Evolutionary conservation across 1,140 invertebrate genomes (phyloP).

Genomic region (Adelges cooleyi): DNA sequence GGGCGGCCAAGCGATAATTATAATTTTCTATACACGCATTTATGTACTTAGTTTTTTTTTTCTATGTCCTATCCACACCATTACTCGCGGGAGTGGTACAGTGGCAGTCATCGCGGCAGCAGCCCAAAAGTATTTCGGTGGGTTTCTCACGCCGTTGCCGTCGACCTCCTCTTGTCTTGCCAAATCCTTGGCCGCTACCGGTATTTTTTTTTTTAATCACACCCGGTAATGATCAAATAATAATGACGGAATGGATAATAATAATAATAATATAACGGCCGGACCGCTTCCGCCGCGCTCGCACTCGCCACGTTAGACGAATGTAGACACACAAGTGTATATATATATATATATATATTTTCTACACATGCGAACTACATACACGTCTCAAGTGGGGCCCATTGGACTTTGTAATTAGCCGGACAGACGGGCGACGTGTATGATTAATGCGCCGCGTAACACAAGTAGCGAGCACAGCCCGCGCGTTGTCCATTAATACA

Average conservation of each 20-base stretch:
- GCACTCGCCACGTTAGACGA: not conserved
- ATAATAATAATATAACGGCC: constrained; percentile 1
- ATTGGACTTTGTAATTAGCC: not conserved
- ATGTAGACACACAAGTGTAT: not conserved
- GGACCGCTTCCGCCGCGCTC: not conserved
- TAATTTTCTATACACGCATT: not conserved
- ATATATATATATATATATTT: not conserved
- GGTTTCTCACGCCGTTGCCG: constrained; percentile 15
- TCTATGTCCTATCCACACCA: not conserved
- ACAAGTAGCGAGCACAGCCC: constrained; percentile 4
- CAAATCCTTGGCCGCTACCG: not conserved
- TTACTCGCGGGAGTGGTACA: not conserved
- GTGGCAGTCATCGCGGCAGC: not conserved
- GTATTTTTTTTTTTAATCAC: constrained; percentile 11
- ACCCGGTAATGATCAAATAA: constrained; percentile 19
- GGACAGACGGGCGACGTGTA: constrained; percentile 13
- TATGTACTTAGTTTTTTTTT: not conserved
- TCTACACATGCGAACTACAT: not conserved
- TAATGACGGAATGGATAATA: constrained; percentile 21
- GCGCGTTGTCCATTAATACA: constrained; percentile 14
- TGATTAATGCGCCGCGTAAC: constrained; percentile 27
- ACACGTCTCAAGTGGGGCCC: not conserved
- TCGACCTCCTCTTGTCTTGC: not conserved
- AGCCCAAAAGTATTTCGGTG: not conserved
- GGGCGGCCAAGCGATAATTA: not conserved